These are phyloP conservation scores for Triplophysa bombifrons DNA, from an alignment of 2,797 vertebrate species.

Conservation along the genomic window DNA sequence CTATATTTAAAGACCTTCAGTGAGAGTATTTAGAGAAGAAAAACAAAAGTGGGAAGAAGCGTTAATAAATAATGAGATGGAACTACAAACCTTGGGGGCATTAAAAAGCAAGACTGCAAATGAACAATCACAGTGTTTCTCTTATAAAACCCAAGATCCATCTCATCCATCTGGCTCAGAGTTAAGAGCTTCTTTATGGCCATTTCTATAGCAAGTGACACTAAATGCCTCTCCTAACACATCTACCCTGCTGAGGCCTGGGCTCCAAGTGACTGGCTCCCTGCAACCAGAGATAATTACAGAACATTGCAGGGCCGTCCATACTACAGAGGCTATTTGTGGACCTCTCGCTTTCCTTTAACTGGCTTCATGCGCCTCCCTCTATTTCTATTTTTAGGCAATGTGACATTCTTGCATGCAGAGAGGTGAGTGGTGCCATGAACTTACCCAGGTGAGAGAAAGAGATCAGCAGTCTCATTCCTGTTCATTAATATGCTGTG, in stretches of 20 bases:
- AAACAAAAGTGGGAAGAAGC: not conserved
- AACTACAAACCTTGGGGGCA: not conserved
- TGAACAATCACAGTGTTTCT: not conserved
- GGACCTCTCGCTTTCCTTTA: conserved; percentile 46
- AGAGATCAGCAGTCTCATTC: conserved; percentile 46
- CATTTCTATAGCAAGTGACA: conserved; percentile 30
- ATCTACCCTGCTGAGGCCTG: conserved; percentile 42
- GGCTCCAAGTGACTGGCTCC: conserved; percentile 59
- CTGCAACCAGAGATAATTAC: conserved; percentile 49
- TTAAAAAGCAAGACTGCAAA: conserved; percentile 5
- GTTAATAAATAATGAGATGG: not conserved
- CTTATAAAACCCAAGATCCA: not conserved
- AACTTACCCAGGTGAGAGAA: conserved; percentile 35
- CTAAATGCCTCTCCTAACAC: conserved; percentile 45
- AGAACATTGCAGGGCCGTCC: conserved; percentile 29
- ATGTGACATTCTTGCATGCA: conserved; percentile 14
- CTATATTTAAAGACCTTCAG: not conserved
- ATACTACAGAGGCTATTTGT: conserved; percentile 60
- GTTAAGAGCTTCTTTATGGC: conserved; percentile 3
- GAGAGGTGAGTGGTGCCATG: conserved; percentile 12
- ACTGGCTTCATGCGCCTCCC: not conserved
- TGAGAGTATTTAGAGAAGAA: conserved; percentile 4
- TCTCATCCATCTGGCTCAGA: conserved; percentile 5
- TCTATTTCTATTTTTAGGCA: not conserved
- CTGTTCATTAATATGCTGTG: conserved; percentile 65